phyloP scores from a whole-genome alignment of 1,140 invertebrate genomes.

The Pseudomyrmex gracilis region DNA sequence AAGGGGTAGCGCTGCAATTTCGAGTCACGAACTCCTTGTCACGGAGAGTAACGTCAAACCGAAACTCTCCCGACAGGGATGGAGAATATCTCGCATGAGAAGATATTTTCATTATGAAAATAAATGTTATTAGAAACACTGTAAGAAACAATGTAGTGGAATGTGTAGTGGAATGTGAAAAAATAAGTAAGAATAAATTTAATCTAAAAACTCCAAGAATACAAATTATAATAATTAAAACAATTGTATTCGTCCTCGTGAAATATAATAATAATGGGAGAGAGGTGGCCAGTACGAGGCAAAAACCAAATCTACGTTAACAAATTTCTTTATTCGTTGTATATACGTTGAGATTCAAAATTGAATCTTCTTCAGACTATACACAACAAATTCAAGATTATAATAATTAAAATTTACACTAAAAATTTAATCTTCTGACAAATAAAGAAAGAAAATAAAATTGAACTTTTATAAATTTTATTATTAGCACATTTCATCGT shows the following conservation, averaged over 20 bases:
- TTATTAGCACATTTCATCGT: too few relatives aligned
- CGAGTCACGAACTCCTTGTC: constrained; percentile 9
- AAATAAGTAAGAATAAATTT: neutral
- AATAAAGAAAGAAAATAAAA: neutral
- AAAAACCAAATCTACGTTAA: too few relatives aligned
- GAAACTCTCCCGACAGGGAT: neutral
- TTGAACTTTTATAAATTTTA: too few relatives aligned
- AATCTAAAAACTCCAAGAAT: neutral
- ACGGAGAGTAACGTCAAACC: neutral
- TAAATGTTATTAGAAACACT: neutral
- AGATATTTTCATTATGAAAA: constrained; percentile 10
- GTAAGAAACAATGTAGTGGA: neutral
- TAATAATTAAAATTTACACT: neutral
- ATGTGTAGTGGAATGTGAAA: neutral
- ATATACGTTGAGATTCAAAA: too few relatives aligned
- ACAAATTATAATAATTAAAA: constrained; percentile 2
- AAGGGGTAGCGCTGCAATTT: neutral
- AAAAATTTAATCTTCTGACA: neutral
- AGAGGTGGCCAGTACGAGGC: too few relatives aligned
- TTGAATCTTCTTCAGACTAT: too few relatives aligned
- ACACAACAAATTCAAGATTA: too few relatives aligned
- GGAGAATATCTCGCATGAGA: neutral
- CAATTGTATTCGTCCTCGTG: too few relatives aligned
- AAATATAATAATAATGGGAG: too few relatives aligned
- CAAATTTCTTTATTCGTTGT: too few relatives aligned